phyloP scores from a whole-genome alignment of 2,113 vertebrate genomes.

The Poicephalus gulielmi region DNA sequence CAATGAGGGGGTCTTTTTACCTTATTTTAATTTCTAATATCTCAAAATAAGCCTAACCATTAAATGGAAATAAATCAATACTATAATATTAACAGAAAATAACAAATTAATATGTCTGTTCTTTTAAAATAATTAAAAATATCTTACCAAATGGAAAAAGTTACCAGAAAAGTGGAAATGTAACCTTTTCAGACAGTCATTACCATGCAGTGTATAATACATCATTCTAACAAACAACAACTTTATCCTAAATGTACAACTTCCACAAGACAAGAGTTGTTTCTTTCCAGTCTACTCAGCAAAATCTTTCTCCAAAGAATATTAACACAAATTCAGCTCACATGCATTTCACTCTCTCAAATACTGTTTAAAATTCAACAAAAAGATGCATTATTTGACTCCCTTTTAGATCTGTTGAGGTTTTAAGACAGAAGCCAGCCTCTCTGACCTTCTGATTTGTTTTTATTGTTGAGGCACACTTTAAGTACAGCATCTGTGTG shows the following conservation, averaged over 20 bases:
- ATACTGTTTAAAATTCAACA: background rate
- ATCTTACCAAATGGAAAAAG: background rate
- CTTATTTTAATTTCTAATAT: background rate
- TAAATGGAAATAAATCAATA: background rate
- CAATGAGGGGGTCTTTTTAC: background rate
- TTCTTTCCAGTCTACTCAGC: background rate
- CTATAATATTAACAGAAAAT: background rate
- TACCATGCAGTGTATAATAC: background rate
- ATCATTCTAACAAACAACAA: background rate
- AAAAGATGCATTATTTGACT: background rate
- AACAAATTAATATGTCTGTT: background rate
- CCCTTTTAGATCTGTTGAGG: background rate
- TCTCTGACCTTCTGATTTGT: background rate
- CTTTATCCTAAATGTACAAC: background rate
- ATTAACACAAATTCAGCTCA: background rate
- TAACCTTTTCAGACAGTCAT: background rate
- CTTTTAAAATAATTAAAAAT: background rate
- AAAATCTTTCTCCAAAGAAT: background rate
- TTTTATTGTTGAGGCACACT: background rate
- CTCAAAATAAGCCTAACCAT: background rate
- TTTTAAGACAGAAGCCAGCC: background rate
- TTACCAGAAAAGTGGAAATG: background rate
- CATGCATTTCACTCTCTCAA: background rate
- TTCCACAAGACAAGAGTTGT: background rate
- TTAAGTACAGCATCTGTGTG: background rate